Evolutionary conservation across 1,140 invertebrate genomes (phyloP).

Genomic region (Coptotermes formosanus): DNA sequence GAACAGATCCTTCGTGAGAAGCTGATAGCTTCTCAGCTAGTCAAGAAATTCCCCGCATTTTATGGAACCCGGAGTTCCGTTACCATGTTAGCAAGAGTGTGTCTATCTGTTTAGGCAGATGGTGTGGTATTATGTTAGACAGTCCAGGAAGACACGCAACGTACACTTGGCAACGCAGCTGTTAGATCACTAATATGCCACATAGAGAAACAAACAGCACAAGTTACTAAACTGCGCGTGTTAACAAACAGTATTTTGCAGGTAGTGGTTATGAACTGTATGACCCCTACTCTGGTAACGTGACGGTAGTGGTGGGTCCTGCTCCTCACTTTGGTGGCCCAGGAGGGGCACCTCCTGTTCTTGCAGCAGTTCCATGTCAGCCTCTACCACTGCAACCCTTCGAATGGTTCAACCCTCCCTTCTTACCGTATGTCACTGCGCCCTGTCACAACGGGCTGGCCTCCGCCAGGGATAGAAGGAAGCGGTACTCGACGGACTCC

Average conservation of each 20-base stretch:
- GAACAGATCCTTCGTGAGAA: too few relatives aligned
- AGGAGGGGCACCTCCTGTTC: constrained; percentile 40
- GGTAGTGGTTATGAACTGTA: constrained; percentile 32
- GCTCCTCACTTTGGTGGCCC: constrained; percentile 27
- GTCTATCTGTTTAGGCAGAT: too few relatives aligned
- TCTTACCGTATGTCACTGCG: constrained; percentile 29
- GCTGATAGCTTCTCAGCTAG: too few relatives aligned
- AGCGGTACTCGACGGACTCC: constrained; percentile 42
- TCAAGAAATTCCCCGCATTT: too few relatives aligned
- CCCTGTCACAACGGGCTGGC: constrained; percentile 33
- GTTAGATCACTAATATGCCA: too few relatives aligned
- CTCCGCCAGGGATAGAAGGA: constrained; percentile 35
- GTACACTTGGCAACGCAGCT: too few relatives aligned
- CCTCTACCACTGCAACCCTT: constrained; percentile 51
- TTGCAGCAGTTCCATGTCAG: constrained; percentile 49
- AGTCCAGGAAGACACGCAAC: too few relatives aligned
- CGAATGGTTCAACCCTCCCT: constrained; percentile 52
- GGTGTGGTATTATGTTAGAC: too few relatives aligned
- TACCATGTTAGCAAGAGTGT: too few relatives aligned
- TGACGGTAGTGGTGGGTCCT: constrained; percentile 33
- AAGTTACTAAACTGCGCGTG: not conserved
- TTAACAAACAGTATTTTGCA: not conserved
- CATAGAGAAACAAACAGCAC: not conserved
- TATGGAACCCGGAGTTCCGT: too few relatives aligned
- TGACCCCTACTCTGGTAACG: constrained; percentile 34